Percentiles rank a stretch among this genome's conserved stretches.
phyloP scores from a whole-genome alignment of 2,113 vertebrate genomes.

The Aviceda subcristata region DNA sequence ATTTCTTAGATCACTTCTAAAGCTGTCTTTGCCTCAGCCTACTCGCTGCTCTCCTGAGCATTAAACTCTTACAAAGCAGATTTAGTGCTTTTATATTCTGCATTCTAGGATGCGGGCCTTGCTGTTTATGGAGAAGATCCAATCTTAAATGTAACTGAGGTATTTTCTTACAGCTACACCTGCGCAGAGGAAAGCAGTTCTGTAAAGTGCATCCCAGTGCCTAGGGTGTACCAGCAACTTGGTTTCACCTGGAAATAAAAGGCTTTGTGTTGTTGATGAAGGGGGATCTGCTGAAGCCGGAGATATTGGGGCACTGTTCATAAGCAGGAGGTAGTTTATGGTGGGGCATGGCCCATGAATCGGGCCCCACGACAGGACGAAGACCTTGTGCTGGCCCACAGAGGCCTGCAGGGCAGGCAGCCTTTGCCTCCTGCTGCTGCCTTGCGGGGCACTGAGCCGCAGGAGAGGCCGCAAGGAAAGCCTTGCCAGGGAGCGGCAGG shows the following conservation, averaged over 20 bases:
- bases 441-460: accelerated
- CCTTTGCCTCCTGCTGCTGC: not conserved
- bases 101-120: not conserved
- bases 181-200: not conserved
- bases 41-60: not conserved
- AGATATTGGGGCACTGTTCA: no score
- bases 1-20: not conserved
- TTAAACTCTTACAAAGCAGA: not conserved
- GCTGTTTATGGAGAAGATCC: accelerated
- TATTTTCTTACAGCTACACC: not conserved
- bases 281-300: not conserved
- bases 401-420: not conserved
- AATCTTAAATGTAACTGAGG: not conserved
- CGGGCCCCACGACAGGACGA: accelerated
- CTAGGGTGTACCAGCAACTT: no score
- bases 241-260: not conserved
- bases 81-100: not conserved
- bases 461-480: not conserved
- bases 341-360: accelerated
- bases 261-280: accelerated
- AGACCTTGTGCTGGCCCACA: accelerated
- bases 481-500: no score
- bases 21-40: not conserved
- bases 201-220: not conserved
- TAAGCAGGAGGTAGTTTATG: not conserved